phyloP scores from a whole-genome alignment of 2,113 vertebrate species.

The Dascyllus trimaculatus region DNA sequence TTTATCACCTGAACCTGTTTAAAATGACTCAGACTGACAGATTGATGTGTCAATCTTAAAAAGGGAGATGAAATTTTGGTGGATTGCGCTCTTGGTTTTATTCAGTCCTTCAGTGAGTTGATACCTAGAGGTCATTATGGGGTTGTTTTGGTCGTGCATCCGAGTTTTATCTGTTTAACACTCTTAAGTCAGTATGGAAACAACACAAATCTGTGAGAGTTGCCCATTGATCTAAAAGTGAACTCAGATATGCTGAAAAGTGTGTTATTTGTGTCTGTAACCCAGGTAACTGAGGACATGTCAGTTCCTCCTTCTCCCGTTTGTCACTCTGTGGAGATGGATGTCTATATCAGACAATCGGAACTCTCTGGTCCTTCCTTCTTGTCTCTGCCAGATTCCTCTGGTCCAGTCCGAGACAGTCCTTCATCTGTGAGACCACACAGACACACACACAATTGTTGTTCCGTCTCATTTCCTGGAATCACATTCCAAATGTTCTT shows the following conservation, averaged over 20 bases:
- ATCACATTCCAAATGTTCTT: not conserved
- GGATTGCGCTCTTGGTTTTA: not conserved
- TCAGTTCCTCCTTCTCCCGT: conserved; percentile 72
- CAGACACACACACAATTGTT: not conserved
- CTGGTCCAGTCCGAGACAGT: conserved; percentile 63
- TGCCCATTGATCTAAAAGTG: not conserved
- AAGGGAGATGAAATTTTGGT: not conserved
- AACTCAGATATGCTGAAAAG: not conserved
- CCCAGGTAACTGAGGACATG: conserved; percentile 80
- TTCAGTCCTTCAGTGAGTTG: not conserved
- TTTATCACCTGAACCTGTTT: not conserved
- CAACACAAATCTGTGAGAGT: not conserved
- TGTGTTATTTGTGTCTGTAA: conserved; percentile 35
- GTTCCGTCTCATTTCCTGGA: not conserved
- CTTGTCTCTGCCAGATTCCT: conserved; percentile 79
- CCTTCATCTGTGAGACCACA: conserved; percentile 81
- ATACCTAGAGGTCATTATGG: conserved; percentile 18
- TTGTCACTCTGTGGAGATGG: conserved; percentile 85
- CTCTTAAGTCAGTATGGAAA: conserved; percentile 20
- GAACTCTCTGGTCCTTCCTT: conserved; percentile 76
- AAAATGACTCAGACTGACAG: not conserved
- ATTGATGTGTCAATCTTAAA: not conserved
- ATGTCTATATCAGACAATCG: conserved; percentile 77
- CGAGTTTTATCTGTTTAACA: conserved; percentile 10
- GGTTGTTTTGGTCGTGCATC: not conserved